Evolutionary conservation across 2,797 vertebrate species (phyloP).

Genomic region (Adrianichthys oophorus): DNA sequence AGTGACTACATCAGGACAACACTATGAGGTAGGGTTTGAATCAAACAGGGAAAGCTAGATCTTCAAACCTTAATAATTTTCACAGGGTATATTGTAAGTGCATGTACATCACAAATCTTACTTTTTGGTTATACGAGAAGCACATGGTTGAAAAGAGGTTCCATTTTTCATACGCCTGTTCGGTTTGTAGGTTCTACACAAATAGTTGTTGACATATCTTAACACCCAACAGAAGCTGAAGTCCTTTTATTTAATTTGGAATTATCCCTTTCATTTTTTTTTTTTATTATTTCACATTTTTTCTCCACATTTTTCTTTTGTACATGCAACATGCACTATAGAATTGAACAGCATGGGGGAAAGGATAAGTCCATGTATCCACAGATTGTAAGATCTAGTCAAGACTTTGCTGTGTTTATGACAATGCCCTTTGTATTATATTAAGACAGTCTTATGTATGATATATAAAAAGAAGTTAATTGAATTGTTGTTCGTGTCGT

Average conservation of each 20-base stretch:
- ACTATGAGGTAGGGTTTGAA: conserved; percentile 83
- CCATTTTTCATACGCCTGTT: conserved; percentile 79
- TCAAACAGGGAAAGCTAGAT: conserved; percentile 80
- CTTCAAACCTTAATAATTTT: conserved; percentile 83
- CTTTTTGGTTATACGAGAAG: conserved; percentile 81
- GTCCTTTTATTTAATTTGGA: conserved; percentile 78
- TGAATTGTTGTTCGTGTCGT: conserved; percentile 93
- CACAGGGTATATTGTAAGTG: conserved; percentile 85
- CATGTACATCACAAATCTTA: conserved; percentile 83
- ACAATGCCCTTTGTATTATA: conserved; percentile 99
- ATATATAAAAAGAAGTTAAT: conserved; percentile 99
- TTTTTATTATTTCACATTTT: conserved; percentile 69
- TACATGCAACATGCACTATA: conserved; percentile 96
- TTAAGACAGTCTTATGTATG: conserved; percentile 99
- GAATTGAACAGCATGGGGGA: conserved; percentile 99
- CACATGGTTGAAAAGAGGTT: conserved; percentile 82
- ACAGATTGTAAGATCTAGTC: conserved; percentile 99
- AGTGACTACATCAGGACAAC: conserved; percentile 80
- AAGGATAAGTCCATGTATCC: conserved; percentile 99
- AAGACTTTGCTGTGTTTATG: conserved; percentile 99
- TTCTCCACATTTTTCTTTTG: conserved; percentile 72
- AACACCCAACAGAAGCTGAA: conserved; percentile 76
- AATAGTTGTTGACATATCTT: conserved; percentile 79
- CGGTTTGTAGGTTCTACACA: conserved; percentile 76
- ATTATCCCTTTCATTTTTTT: conserved; percentile 70